Conservation (phyloP, 2,888 invertebrate genomes). For the Mallateleia sp. region DNA sequence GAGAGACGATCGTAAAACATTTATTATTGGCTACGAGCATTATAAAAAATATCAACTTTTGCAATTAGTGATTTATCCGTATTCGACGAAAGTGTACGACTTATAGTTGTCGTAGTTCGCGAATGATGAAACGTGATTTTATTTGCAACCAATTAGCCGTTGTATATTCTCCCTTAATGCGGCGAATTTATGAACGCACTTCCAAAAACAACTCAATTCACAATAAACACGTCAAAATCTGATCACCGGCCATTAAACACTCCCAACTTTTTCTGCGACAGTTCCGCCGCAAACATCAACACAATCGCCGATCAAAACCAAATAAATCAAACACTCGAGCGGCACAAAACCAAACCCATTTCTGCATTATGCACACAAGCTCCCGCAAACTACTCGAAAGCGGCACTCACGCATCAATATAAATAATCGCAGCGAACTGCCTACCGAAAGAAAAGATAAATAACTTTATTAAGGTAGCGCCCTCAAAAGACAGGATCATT, state of each 20-base stretch:
- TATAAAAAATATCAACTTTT: too few relatives aligned
- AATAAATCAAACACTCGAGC: slow-evolving; percentile 71
- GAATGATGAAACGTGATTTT: too few relatives aligned
- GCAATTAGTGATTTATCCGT: too few relatives aligned
- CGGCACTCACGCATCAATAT: slow-evolving; percentile 51
- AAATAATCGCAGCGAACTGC: slow-evolving; percentile 46
- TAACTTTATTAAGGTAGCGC: slow-evolving; percentile 65
- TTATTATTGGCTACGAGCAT: too few relatives aligned
- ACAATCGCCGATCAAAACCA: slow-evolving; percentile 62
- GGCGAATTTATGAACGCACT: not conserved
- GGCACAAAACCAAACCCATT: slow-evolving; percentile 50
- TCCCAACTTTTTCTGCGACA: slow-evolving; percentile 39
- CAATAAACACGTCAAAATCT: slow-evolving; percentile 53
- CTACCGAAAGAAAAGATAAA: slow-evolving; percentile 44
- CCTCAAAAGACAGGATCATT: slow-evolving; percentile 53
- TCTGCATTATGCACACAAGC: slow-evolving; percentile 58
- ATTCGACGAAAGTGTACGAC: too few relatives aligned
- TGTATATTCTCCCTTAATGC: too few relatives aligned
- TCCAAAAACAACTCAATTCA: slow-evolving; percentile 24
- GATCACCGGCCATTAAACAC: slow-evolving; percentile 53
- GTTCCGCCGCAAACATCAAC: slow-evolving; percentile 45
- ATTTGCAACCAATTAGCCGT: too few relatives aligned
- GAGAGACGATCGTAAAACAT: too few relatives aligned
- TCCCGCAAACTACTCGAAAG: slow-evolving; percentile 20
- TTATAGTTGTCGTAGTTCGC: too few relatives aligned